These are phyloP conservation scores for Cacatua alba DNA, from an alignment of 2,113 vertebrate genomes.

Conservation along the genomic window DNA sequence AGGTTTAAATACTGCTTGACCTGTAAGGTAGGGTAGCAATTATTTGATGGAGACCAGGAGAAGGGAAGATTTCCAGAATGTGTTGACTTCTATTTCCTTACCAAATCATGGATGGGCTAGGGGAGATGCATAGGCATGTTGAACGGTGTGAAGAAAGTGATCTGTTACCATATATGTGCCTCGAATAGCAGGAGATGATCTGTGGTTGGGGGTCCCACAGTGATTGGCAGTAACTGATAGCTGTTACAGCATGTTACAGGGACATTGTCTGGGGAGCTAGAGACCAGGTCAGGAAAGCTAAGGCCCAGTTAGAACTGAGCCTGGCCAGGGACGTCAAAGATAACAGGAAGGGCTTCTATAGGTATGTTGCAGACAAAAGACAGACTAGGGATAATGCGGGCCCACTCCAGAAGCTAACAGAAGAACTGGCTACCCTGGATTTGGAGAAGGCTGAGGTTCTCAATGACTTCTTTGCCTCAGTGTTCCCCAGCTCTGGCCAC, in stretches of 20 bases:
- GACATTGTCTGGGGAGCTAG: neutral
- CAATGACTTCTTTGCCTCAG: neutral
- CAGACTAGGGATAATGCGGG: neutral
- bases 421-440: neutral
- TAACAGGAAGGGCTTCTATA: neutral
- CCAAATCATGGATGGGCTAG: neutral
- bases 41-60: neutral
- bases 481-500: neutral
- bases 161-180: neutral
- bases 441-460: neutral
- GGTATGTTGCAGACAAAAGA: neutral
- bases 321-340: neutral
- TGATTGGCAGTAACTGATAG: neutral
- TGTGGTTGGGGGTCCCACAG: fast-evolving
- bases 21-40: neutral
- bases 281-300: neutral
- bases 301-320: neutral
- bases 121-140: neutral
- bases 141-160: neutral
- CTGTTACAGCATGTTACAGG: neutral
- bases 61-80: neutral
- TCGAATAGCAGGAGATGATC: neutral
- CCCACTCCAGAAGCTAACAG: neutral
- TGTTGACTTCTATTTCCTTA: neutral
- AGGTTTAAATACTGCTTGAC: neutral